These are phyloP conservation scores for Caenorhabditis inopinata DNA, from an alignment of 1,140 invertebrate species.

Conservation along the genomic window DNA sequence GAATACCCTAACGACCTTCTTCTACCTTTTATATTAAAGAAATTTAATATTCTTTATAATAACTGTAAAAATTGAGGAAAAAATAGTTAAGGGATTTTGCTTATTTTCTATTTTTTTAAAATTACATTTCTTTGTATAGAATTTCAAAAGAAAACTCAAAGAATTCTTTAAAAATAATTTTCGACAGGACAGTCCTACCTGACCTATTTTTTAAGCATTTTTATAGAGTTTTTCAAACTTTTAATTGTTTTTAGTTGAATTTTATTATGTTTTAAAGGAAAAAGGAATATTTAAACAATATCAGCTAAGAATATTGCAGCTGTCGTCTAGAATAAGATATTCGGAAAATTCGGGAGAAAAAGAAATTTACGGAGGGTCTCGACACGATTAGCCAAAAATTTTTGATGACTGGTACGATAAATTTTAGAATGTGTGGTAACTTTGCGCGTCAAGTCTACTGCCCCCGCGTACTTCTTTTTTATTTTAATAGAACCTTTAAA, in stretches of 20 bases:
- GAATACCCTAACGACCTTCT: too few relatives aligned
- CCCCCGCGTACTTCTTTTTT: neutral
- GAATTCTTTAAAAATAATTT: too few relatives aligned
- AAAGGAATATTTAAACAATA: neutral
- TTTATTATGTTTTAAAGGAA: too few relatives aligned
- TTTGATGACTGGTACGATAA: neutral
- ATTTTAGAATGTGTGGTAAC: neutral
- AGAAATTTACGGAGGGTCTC: neutral
- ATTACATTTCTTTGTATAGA: too few relatives aligned
- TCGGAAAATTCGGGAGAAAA: constrained; percentile 8
- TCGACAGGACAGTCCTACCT: too few relatives aligned
- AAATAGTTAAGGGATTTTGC: neutral
- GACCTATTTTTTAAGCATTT: too few relatives aligned
- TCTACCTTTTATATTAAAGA: too few relatives aligned
- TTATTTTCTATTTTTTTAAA: too few relatives aligned
- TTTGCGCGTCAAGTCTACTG: neutral
- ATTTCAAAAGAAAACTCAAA: too few relatives aligned
- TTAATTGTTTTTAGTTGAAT: too few relatives aligned
- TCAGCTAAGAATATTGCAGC: neutral
- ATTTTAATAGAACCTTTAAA: too few relatives aligned
- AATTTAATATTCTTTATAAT: too few relatives aligned
- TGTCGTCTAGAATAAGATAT: neutral
- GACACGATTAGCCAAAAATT: neutral
- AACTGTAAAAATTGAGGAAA: neutral
- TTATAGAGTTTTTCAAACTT: neutral